A percentile compares a stretch with the other conserved stretches of the same genome.
These are phyloP conservation scores for Campylomormyrus numenius DNA, from an alignment of 2,113 vertebrate genomes.

Conservation along the genomic window DNA sequence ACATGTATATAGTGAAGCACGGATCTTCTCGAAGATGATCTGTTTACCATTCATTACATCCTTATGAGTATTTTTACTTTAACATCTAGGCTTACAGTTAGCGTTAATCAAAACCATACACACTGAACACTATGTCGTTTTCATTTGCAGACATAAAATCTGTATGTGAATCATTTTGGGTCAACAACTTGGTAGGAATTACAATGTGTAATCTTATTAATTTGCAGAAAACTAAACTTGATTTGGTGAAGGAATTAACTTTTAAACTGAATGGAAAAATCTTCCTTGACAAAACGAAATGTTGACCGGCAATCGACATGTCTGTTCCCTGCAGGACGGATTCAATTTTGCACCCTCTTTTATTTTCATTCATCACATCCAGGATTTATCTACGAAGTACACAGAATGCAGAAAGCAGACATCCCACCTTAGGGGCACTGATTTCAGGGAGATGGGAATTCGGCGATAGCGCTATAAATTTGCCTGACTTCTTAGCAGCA, in stretches of 20 bases:
- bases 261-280: not conserved
- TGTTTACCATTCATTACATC: not conserved
- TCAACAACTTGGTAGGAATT: not conserved
- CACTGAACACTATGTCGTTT: not conserved
- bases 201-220: not conserved
- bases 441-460: not conserved
- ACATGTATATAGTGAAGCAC: not conserved
- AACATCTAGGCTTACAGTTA: not conserved
- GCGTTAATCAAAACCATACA: not conserved
- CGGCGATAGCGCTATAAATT: not conserved
- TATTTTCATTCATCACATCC: not conserved
- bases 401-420: not conserved
- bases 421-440: not conserved
- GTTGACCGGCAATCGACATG: not conserved
- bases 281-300: not conserved
- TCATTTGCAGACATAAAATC: not conserved
- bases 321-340: not conserved
- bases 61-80: not conserved
- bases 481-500: not conserved
- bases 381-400: not conserved
- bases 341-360: not conserved
- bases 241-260: not conserved
- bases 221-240: not conserved
- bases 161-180: not conserved
- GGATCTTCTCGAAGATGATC: not conserved